Evolutionary conservation across 2,113 vertebrate genomes (phyloP).

Genomic region (Rhinichthys klamathensis): DNA sequence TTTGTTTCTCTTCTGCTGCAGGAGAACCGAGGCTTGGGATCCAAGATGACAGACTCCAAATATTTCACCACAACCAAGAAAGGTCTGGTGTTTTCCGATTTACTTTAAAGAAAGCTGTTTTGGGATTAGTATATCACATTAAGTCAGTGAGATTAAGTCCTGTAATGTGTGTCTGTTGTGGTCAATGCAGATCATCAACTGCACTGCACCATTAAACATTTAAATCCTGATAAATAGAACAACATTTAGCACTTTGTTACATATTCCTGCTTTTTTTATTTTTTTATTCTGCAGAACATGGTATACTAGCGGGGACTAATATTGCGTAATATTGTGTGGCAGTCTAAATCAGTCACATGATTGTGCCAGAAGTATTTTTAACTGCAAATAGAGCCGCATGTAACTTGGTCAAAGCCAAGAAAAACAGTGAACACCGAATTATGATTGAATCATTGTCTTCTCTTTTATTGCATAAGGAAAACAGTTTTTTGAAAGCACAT

Average conservation of each 20-base stretch:
- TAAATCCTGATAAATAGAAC: not conserved
- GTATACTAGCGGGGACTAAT: not conserved
- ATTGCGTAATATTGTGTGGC: not conserved
- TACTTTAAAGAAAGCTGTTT: not conserved
- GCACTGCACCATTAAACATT: not conserved
- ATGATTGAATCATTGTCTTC: not conserved
- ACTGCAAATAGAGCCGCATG: not conserved
- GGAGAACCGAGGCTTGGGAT: conserved; percentile 79
- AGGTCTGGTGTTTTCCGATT: conserved; percentile 75
- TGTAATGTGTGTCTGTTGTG: not conserved
- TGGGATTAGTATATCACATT: not conserved
- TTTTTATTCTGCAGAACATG: not conserved
- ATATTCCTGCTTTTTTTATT: not conserved
- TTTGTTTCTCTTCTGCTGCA: conserved; percentile 53
- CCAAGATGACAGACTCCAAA: conserved; percentile 98
- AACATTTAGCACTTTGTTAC: not conserved
- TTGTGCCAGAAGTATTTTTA: conserved; percentile 11
- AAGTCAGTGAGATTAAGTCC: not conserved
- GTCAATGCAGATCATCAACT: not conserved
- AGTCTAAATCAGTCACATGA: not conserved
- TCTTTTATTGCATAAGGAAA: not conserved
- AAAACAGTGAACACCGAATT: not conserved
- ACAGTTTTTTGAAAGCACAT: not conserved
- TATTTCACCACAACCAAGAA: conserved; percentile 99
- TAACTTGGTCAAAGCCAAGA: conserved; percentile 4